Conservation (phyloP, 92 coral and sea anemone genomes). For the Actinernus sp. region DNA sequence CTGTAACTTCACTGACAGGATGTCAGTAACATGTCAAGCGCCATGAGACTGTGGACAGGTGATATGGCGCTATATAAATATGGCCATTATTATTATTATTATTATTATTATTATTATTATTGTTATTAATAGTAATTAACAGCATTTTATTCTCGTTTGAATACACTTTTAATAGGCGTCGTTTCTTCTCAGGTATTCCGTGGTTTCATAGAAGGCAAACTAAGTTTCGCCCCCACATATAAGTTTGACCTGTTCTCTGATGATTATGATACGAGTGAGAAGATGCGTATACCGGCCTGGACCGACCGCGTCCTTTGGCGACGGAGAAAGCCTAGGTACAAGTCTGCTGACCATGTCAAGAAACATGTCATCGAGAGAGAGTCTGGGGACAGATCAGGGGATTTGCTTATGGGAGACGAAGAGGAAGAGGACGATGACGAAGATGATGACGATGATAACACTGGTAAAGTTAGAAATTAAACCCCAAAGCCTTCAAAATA, state of each 20-base stretch:
- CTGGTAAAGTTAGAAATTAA: no score
- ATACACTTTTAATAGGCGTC: background rate
- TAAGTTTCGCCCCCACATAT: conserved; percentile 94
- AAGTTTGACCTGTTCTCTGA: conserved; percentile 97
- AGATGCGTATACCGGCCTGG: conserved; percentile 99
- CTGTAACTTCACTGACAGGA: no score
- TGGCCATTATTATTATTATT: no score
- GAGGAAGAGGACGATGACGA: conserved; percentile 55
- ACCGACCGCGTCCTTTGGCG: conserved; percentile 99
- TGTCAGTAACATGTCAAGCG: no score
- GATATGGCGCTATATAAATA: no score
- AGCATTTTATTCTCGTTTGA: no score
- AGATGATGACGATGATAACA: conserved; percentile 24
- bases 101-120: no score
- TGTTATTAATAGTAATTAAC: no score
- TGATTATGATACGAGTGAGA: conserved; percentile 98
- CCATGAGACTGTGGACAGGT: no score
- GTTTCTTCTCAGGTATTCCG: conserved; percentile 79
- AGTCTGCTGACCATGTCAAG: conserved; percentile 62
- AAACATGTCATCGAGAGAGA: conserved; percentile 51
- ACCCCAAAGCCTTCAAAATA: no score
- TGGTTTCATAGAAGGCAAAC: conserved; percentile 87
- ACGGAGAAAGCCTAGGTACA: conserved; percentile 91
- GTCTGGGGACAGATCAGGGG: conserved; percentile 13
- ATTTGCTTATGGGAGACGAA: conserved; percentile 12